Base-by-base conservation (phyloP, 2,797 vertebrate genomes). In the Cyclopterus lumpus region DNA sequence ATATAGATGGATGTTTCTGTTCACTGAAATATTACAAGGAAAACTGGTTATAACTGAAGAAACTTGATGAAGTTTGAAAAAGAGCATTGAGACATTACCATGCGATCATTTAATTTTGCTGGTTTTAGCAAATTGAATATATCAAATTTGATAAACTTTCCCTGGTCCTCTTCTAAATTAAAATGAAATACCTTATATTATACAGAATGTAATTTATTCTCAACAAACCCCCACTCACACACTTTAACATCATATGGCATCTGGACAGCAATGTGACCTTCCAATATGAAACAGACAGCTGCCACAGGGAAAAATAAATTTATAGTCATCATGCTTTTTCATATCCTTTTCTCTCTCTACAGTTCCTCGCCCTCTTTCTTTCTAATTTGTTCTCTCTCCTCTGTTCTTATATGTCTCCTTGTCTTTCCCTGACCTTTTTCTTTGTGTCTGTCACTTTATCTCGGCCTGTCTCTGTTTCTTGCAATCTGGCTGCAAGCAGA, bases 181-280 rank as follows among this genome's bases (percentile, higher is more conserved):
- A 53, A 38, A 12, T 57, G 26, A 42, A 65, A 74, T 55, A 58
- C 20, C 46, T 34, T 58, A 51, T 12, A 48, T 38, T 26, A 5
- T 28, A 28, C 22, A 62, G 12, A 60, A 61, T 73, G 32, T 72
- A 67, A 83, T 82, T 75, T 82, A 81, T 77, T 81, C 63, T 30
- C 59, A 46, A 83, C 63, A 81, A 79, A 77, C 61, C 46, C 70
- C 12, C 61, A 44, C 75, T 66, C 66, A 48, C 54, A 61, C 77
- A 55, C 38, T 62, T 80, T 87, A 78, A 83, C 55, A 34, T 67
- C 60, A 76, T 80, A 60, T 80, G 85, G 82, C 80, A 79, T 80
- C 61, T 86, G 82, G 80, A 67, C 79, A 73, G 40, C 71, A 71
- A 79, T 79, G 79, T 85, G 82, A 87, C 86, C 79, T 77, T 85